Percentiles rank a stretch among this genome's conserved stretches.
These are phyloP conservation scores for Chelon auratus DNA, from an alignment of 2,797 vertebrate species.

Conservation along the genomic window DNA sequence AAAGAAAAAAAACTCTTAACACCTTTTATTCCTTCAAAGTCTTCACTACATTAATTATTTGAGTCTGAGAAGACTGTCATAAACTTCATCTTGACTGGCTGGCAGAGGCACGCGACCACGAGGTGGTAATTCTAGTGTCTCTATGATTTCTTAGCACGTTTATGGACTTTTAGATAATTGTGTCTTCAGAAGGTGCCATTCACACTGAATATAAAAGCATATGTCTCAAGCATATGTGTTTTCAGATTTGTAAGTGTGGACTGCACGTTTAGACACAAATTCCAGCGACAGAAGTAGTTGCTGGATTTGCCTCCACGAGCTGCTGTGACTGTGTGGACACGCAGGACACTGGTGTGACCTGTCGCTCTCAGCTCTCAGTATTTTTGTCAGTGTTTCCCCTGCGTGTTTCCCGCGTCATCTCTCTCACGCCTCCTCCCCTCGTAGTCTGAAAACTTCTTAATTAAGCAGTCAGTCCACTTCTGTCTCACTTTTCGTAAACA, in stretches of 20 bases:
- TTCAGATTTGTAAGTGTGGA: not conserved
- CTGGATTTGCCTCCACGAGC: not conserved
- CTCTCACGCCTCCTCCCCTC: not conserved
- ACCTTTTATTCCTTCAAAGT: too few species aligned
- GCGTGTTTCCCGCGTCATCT: not conserved
- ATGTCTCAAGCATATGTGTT: not conserved
- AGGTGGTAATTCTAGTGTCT: not conserved
- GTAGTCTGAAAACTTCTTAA: not conserved
- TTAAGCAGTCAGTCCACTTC: not conserved
- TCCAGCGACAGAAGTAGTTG: too few species aligned
- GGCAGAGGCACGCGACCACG: too few species aligned
- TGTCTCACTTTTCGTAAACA: not conserved
- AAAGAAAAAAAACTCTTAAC: too few species aligned
- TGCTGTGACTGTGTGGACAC: not conserved
- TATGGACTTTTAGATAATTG: not conserved
- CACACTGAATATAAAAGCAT: not conserved
- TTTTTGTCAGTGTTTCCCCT: not conserved
- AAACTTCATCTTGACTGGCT: too few species aligned
- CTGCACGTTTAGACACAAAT: not conserved
- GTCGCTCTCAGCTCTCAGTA: not conserved
- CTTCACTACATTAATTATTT: too few species aligned
- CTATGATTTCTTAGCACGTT: not conserved
- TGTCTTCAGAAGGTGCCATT: not conserved
- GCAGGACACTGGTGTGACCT: not conserved
- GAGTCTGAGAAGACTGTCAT: too few species aligned